phyloP scores from a whole-genome alignment of 2,113 vertebrate species.

The Chinchilla lanigera region DNA sequence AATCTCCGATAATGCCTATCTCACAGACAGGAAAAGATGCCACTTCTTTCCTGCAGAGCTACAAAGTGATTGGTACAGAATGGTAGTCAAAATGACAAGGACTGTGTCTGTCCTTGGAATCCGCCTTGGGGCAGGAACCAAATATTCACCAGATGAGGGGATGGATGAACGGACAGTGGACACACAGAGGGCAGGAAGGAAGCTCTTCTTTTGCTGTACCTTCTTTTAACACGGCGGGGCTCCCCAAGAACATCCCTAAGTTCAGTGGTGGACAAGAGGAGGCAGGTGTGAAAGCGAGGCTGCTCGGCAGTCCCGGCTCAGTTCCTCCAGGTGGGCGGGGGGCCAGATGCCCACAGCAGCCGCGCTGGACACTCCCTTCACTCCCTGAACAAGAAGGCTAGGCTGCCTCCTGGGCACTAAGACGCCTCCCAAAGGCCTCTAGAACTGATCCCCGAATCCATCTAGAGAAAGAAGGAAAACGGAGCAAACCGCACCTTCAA shows the following conservation, averaged over 20 bases:
- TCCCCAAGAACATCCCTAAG: not conserved
- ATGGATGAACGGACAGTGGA: not conserved
- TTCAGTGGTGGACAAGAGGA: not conserved
- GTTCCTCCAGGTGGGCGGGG: not conserved
- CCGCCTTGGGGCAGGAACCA: not conserved
- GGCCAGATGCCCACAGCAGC: not conserved
- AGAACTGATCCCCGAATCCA: not conserved
- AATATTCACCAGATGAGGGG: not conserved
- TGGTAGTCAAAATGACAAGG: not conserved
- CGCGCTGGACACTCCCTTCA: not conserved
- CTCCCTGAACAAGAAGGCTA: not conserved
- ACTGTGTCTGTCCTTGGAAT: not conserved
- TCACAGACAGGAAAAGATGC: not conserved
- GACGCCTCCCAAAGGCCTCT: not conserved
- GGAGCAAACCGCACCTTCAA: not conserved
- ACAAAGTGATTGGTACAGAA: not conserved
- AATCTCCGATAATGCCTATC: not conserved
- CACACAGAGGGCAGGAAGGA: not conserved
- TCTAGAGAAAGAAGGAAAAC: not conserved
- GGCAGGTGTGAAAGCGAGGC: not conserved
- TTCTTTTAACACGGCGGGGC: not conserved
- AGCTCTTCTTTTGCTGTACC: not conserved
- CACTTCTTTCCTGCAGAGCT: not conserved
- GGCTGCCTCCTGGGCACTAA: not conserved
- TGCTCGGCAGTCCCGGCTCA: not conserved